Percentiles rank a stretch among this genome's conserved stretches.
Conservation (phyloP, 2,888 invertebrate species). For the Hemaris fuciformis region DNA sequence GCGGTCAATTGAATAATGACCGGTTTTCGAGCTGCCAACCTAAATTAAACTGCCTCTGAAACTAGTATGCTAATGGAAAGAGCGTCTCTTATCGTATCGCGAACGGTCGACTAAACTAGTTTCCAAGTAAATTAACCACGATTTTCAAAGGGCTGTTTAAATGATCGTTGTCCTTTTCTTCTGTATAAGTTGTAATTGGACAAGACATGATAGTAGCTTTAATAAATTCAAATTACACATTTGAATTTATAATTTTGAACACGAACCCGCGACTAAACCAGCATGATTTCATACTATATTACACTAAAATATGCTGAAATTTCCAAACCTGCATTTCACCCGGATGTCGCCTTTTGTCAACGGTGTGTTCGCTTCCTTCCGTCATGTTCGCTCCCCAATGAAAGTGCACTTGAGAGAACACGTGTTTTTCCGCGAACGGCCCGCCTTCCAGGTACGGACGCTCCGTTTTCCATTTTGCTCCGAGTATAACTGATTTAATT, state of each 20-base stretch:
- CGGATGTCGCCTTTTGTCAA: constrained; percentile 78
- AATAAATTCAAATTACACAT: too few relatives aligned
- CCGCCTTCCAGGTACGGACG: constrained; percentile 83
- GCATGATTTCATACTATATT: not conserved
- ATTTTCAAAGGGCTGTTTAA: not conserved
- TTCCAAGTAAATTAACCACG: not conserved
- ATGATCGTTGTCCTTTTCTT: too few relatives aligned
- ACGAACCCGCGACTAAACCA: too few relatives aligned
- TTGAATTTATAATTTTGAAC: too few relatives aligned
- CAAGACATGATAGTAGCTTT: too few relatives aligned
- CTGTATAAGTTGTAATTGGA: too few relatives aligned
- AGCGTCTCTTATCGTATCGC: not conserved
- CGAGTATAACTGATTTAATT: constrained; percentile 79
- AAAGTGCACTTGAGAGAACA: constrained; percentile 85
- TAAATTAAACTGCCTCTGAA: not conserved
- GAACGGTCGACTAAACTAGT: not conserved
- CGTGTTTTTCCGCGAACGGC: constrained; percentile 81
- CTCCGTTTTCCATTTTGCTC: constrained; percentile 83
- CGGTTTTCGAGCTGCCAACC: not conserved
- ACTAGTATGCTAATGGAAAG: not conserved
- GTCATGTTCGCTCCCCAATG: constrained; percentile 85
- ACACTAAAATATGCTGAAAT: not conserved
- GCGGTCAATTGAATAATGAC: not conserved
- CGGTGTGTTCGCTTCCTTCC: constrained; percentile 84
- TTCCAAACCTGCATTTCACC: constrained; percentile 84